Evolutionary conservation across 2,888 invertebrate genomes (phyloP).

Genomic region (Tipula vernalis): DNA sequence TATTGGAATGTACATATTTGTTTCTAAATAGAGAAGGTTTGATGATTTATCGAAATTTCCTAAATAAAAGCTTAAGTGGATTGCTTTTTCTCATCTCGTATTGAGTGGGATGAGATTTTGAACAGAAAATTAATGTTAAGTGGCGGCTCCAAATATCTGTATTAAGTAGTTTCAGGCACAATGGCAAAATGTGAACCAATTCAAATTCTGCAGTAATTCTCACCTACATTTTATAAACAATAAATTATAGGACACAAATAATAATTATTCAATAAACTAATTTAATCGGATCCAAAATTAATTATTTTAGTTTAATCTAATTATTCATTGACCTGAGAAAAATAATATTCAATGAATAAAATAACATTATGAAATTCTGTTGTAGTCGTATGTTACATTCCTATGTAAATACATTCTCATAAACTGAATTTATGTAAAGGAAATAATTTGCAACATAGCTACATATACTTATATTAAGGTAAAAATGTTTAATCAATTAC

Average conservation of each 20-base stretch:
- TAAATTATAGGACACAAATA: neutral
- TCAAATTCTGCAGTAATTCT: neutral
- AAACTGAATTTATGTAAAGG: neutral
- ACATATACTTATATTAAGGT: no score
- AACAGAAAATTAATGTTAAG: neutral
- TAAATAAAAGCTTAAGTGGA: neutral
- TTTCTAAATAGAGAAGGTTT: neutral
- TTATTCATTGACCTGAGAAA: neutral
- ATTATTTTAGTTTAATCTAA: neutral
- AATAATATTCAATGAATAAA: neutral
- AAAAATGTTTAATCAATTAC: neutral
- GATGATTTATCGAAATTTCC: neutral
- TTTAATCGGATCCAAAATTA: neutral
- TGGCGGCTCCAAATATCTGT: neutral
- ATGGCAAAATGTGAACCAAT: neutral
- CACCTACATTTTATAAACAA: neutral
- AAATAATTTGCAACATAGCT: no score
- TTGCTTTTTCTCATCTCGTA: neutral
- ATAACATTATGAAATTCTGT: neutral
- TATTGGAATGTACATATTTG: neutral
- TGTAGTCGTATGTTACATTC: neutral
- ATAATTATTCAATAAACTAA: neutral
- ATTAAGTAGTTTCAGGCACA: no score
- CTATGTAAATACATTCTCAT: no score
- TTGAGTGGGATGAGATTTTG: neutral